A percentile compares a stretch with the other conserved stretches of the same genome.
phyloP scores from a whole-genome alignment of 2,888 invertebrate species.

The Chrysodeixis includens region DNA sequence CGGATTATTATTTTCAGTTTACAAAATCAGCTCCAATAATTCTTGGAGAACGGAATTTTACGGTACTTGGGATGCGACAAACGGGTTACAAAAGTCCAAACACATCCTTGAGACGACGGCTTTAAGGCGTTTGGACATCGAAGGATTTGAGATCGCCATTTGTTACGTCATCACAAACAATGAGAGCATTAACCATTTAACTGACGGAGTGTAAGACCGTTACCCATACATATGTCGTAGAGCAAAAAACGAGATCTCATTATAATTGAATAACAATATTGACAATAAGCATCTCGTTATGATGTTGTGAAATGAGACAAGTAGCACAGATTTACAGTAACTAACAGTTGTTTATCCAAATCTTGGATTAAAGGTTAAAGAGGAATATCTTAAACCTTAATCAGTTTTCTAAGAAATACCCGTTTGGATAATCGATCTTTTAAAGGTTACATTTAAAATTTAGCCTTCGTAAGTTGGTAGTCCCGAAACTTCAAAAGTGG shows the following conservation, averaged over 20 bases:
- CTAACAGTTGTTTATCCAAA: background rate
- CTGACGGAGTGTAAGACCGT: slow-evolving; percentile 88
- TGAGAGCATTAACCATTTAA: slow-evolving; percentile 89
- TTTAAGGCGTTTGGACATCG: slow-evolving; percentile 82
- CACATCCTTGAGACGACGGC: slow-evolving; percentile 66
- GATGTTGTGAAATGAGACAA: slow-evolving; percentile 4
- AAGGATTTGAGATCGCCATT: slow-evolving; percentile 82
- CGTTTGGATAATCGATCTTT: background rate
- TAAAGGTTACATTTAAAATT: background rate
- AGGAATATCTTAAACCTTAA: background rate
- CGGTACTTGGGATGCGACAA: slow-evolving; percentile 71
- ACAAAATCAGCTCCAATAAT: slow-evolving; percentile 69
- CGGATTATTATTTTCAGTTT: slow-evolving; percentile 75
- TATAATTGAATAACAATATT: slow-evolving; percentile 6
- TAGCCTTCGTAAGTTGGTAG: background rate
- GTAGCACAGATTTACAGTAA: slow-evolving; percentile 8
- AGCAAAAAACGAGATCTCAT: slow-evolving; percentile 11
- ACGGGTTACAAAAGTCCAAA: slow-evolving; percentile 62
- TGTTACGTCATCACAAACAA: slow-evolving; percentile 90
- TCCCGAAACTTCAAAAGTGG: background rate
- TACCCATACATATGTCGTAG: slow-evolving; percentile 15
- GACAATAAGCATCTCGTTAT: slow-evolving; percentile 7
- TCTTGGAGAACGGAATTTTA: slow-evolving; percentile 73
- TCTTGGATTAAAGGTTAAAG: background rate
- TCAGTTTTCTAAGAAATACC: background rate